Base-by-base conservation (phyloP, 2,113 vertebrate species). In the Scophthalmus maximus region DNA sequence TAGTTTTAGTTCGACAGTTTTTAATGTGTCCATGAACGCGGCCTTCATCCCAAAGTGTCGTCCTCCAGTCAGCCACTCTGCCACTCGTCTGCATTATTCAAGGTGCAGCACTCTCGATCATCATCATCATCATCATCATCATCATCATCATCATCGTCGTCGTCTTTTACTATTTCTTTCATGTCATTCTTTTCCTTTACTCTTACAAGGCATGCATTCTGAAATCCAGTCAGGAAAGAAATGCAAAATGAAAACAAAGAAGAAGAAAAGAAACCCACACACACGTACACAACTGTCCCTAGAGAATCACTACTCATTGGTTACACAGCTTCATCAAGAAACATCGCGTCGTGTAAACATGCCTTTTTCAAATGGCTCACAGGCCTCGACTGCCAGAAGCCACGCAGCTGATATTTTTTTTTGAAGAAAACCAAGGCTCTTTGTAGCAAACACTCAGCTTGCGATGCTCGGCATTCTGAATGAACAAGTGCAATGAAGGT, bases 141-240 rank as follows among this genome's bases (percentile, higher is more conserved):
- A 50, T 82, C 71, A 53, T 79, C 36, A 47, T 79, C 32, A 65
- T 49, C n/a, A 50, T 82, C 71, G 51, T 79, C 36, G 44, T 79
- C 32, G 62, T 49, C 55, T 86, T 85, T 77, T 85, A 74, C 40
- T 49, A 20, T 53, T 53, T 68, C 68, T 65, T 85, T 79, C 78
- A 23, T 8, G 34, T 73, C 61, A 44, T 79, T 85, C 69, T 78
- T 77, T 76, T 62, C 27, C 62, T 67, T 66, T 88, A 78, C 56
- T 86, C 44, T 83, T 73, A 84, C 84, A 84, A 88, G 85, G 86
- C 91, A 93, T 91, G 90, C 93, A 90, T 83, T 84, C 83, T 87
- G 79, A 89, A 86, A 86, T 69, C 88, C 78, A 84, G 76, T 82
- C 83, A 67, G 68, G 62, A 83, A 72, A 79, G 52, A 83, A 87